Base-by-base conservation (phyloP, 2,113 vertebrate species). In the Elephantulus edwardii region DNA sequence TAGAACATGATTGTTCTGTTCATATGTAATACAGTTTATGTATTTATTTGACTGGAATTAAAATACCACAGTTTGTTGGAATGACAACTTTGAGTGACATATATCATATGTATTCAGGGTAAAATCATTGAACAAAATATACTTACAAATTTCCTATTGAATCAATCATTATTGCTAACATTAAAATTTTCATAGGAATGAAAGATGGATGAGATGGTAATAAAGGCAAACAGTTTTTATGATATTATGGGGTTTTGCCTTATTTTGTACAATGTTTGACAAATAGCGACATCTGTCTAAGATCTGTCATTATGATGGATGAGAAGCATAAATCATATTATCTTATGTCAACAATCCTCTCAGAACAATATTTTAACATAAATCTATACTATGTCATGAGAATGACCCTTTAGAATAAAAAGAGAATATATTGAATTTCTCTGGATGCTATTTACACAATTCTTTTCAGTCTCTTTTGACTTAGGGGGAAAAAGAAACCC, bases 311-410 rank as follows among this genome's bases (percentile, higher is more conserved):
- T 93, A 90, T 96, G 92, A 96, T 93, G 88, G 89, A 95, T 95
- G 52, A 13, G 62, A 89, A 95, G 40, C 62, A 94, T 94, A 97
- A 96, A 97, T 97, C 93, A 96, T 6, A 75, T 96, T 96, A 96
- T 94, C 83, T 93, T 96, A 66, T 93, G 88, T 96, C 95, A 96
- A 93, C 60, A 60, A 46, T 91, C 72, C 42, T 88, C 68, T 95
- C 91, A 86, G 88, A 97, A 93, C 17, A 83, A 85, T 72, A 91
- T 88, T 56, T 96, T 95, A 91, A 88, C 83, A 58, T 94, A 95
- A 86, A 83, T 88, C 54, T 90, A 35, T 89, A 56, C 30, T 93
- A 83, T 93, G 42, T 84, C 74, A 87, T 88, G 62, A 93, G 86
- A 44, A 70, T 94, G 83, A 93, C 76, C 60, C 72, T 72, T 20